Percentiles rank a stretch among this genome's conserved stretches.
Evolutionary conservation across 2,113 vertebrate genomes (phyloP).

Genomic region (Campylomormyrus tamandua): DNA sequence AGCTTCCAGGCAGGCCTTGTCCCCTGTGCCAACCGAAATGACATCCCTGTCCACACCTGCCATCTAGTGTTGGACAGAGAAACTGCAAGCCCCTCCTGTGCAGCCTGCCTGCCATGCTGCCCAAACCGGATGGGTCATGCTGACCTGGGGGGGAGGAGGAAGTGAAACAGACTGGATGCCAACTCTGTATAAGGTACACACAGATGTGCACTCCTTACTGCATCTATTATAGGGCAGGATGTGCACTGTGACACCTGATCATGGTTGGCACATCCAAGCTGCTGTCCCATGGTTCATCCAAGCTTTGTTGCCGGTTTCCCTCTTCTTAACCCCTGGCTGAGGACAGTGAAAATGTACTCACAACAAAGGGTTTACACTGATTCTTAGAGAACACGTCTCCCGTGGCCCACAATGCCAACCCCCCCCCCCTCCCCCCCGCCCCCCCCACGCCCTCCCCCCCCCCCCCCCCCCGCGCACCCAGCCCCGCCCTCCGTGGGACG

Average conservation of each 20-base stretch:
- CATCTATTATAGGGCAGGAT: not conserved
- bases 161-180: not conserved
- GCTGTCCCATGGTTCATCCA: not conserved
- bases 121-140: not conserved
- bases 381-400: not conserved
- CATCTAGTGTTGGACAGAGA: not conserved
- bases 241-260: not conserved
- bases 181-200: not conserved
- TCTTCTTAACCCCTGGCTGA: not conserved
- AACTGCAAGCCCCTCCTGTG: not conserved
- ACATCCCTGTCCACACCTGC: not conserved
- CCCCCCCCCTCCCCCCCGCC: too few species aligned
- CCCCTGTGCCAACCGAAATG: not conserved
- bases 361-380: not conserved
- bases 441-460: too few species aligned
- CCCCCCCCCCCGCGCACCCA: too few species aligned
- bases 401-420: not conserved
- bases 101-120: not conserved
- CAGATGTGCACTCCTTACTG: not conserved
- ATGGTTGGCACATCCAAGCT: not conserved
- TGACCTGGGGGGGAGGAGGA: not conserved
- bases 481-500: too few species aligned
- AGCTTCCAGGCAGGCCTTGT: not conserved
- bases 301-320: not conserved
- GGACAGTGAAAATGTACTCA: not conserved